phyloP scores from a whole-genome alignment of 2,797 vertebrate genomes.

The Hippoglossus hippoglossus region DNA sequence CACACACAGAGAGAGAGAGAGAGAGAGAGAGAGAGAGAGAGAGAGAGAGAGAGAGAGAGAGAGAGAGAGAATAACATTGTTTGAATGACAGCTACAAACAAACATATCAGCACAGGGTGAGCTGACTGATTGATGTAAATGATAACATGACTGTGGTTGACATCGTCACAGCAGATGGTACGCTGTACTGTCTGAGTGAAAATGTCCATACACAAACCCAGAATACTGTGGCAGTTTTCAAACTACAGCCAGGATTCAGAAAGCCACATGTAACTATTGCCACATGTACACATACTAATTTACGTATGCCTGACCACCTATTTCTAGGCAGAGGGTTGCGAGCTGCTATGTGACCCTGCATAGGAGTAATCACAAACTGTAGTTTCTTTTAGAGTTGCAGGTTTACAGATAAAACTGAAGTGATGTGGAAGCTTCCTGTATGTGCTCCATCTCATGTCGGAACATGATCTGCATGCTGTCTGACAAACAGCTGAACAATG shows the following conservation, averaged over 20 bases:
- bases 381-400: no score
- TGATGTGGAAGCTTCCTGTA: neutral
- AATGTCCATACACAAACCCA: no score
- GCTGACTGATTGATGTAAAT: no score
- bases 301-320: no score
- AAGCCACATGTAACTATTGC: neutral
- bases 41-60: no score
- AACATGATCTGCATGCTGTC: neutral
- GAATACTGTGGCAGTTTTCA: neutral
- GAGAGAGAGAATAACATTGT: no score
- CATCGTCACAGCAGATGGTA: no score
- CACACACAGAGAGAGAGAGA: neutral
- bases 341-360: neutral
- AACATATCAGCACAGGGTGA: neutral
- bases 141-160: no score
- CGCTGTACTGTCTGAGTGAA: no score
- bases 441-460: neutral
- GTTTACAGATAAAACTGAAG: neutral
- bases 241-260: neutral
- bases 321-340: neutral
- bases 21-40: no score
- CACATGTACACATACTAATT: no score
- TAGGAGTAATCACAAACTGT: neutral
- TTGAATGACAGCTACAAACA: neutral
- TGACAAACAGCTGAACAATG: neutral